These are phyloP conservation scores for Troides oblongomaculatus DNA, from an alignment of 2,888 invertebrate species.

Conservation along the genomic window DNA sequence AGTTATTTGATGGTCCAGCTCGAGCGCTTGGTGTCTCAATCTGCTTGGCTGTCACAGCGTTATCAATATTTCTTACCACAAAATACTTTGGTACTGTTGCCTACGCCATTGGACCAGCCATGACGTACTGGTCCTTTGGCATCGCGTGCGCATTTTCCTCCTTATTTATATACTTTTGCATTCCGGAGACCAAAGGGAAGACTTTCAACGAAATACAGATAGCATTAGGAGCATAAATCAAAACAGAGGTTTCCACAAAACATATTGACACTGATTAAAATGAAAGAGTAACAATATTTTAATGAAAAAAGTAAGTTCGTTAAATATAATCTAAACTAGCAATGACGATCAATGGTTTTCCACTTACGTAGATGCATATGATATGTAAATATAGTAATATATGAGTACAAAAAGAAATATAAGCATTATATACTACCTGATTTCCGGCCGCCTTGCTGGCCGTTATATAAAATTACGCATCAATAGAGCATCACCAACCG, in stretches of 20 bases:
- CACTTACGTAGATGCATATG: no score
- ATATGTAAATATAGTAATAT: no score
- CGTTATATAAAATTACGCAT: no score
- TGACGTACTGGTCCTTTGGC: conserved; percentile 48
- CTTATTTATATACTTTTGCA: conserved; percentile 41
- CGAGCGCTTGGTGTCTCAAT: conserved; percentile 47
- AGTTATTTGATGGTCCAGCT: conserved; percentile 52
- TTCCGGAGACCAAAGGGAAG: conserved; percentile 64
- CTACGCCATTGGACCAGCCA: conserved; percentile 43
- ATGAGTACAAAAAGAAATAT: no score
- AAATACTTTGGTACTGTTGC: conserved; percentile 49
- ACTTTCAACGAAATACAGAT: conserved; percentile 55
- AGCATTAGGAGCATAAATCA: conserved; percentile 37
- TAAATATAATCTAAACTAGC: no score
- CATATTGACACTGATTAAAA: not conserved
- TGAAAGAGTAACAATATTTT: not conserved
- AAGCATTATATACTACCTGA: no score
- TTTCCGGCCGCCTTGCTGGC: no score
- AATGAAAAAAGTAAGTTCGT: no score
- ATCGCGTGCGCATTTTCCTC: conserved; percentile 39
- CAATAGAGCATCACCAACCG: no score
- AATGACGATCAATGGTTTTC: no score
- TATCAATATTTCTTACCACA: conserved; percentile 42
- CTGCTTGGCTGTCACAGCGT: conserved; percentile 32
- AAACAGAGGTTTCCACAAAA: not conserved